Conservation (phyloP, 2,113 vertebrate species). For the Apeltes quadracus region DNA sequence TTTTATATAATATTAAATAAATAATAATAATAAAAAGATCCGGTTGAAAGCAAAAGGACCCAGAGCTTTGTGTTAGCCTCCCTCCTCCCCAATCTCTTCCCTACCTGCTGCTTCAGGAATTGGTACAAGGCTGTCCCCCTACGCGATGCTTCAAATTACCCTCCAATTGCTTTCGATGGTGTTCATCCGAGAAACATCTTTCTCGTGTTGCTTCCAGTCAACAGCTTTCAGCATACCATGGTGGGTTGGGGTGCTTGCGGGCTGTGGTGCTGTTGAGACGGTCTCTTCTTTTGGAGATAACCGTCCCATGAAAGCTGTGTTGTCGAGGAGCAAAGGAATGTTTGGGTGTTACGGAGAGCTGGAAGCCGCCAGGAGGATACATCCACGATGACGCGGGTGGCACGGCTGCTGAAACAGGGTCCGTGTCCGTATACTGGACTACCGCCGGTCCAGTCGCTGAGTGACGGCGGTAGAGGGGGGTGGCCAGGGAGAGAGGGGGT, state of each 20-base stretch:
- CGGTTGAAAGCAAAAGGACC: too few relatives aligned
- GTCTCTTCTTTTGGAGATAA: too few relatives aligned
- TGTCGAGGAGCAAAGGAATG: background rate
- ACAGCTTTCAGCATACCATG: too few relatives aligned
- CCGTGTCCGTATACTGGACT: constrained; percentile 28
- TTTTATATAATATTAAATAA: too few relatives aligned
- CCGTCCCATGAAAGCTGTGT: background rate
- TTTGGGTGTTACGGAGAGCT: background rate
- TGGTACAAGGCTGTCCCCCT: constrained; percentile 6
- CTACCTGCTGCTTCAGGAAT: constrained; percentile 58
- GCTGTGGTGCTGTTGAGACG: background rate
- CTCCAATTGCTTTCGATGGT: constrained; percentile 16
- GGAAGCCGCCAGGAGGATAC: background rate
- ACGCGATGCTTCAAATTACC: background rate
- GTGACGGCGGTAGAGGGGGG: constrained; percentile 37
- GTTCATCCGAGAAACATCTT: background rate
- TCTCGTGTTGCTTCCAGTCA: background rate
- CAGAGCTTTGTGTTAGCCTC: background rate
- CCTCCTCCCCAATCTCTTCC: background rate
- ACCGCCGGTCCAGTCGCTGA: constrained; percentile 38
- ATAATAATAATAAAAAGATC: too few relatives aligned
- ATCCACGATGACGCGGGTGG: background rate
- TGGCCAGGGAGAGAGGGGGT: background rate
- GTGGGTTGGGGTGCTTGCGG: background rate
- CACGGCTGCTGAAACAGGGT: too few relatives aligned